Evolutionary conservation across 2,113 vertebrate genomes (phyloP), one percentile per base, ranked within the genome.

Genomic region (Romanogobio albipinnatus): DNA sequence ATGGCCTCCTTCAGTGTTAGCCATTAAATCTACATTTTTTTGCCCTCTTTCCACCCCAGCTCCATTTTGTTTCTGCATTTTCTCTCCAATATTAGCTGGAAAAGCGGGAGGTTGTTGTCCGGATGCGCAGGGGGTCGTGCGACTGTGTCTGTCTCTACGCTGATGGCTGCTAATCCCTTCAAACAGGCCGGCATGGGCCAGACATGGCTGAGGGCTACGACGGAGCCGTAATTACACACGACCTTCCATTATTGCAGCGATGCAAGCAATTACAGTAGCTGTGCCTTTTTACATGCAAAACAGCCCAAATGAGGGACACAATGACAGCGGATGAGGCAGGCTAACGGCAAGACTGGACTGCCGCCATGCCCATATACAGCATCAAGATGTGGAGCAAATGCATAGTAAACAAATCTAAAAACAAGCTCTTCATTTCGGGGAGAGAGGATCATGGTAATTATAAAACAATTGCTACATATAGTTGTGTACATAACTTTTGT

Each of bases 141-240:
- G 84, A 62, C 53, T 78, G 77, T 88, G 78, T 66, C 76, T 49
- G 84, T 83, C 75, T 86, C 56, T 45, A 24, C 6, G 49, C 75
- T 88, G 85, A 86, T 83, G 75, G 45, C 74, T 81, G 70, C 76
- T 89, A 87, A 86, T 88, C 85, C 87, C 81, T 84, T 86, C 84
- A 83, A 89, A 90, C 78, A 77, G 47, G 74, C 36, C 78, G 43
- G 47, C 79, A 59, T 68, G 79, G 81, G 71, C 86, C 88, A 87
- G 85, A 82, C 85, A 76, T 81, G 70, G 78, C 86, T 78, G 39
- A 85, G 71, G 78, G 86, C 81, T 73, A 83, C 68, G 43, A 75
- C 66, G 26, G 70, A 45, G 77, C 84, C 66, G 33, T 89, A 89
- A 92, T 89, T 89, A 89, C 88, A 74, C 82, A 58, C 62, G 75